phyloP scores from a whole-genome alignment of 92 coral and sea anemone genomes.

The Pocillopora grandis region DNA sequence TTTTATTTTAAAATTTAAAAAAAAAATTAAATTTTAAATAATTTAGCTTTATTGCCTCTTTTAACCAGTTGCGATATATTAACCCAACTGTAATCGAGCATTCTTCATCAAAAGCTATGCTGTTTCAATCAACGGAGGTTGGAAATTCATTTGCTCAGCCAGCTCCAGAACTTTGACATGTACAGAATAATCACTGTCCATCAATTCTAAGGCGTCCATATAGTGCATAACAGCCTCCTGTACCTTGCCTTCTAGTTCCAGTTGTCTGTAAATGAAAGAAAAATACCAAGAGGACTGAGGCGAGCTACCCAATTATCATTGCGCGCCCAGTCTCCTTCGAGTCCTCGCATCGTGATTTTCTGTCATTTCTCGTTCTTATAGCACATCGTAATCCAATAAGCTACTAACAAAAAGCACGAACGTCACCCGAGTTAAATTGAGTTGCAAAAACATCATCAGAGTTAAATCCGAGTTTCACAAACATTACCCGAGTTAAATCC shows the following conservation, averaged over 20 bases:
- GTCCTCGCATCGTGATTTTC: background rate
- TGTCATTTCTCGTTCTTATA: background rate
- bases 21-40: too few relatives aligned
- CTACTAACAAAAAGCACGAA: too few relatives aligned
- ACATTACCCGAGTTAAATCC: too few relatives aligned
- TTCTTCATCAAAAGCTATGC: background rate
- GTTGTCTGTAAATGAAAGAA: background rate
- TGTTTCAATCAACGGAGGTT: background rate
- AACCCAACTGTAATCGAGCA: too few relatives aligned
- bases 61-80: too few relatives aligned
- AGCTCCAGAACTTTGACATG: background rate
- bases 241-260: background rate
- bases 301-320: background rate
- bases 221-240: background rate
- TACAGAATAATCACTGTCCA: background rate
- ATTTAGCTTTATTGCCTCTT: too few relatives aligned
- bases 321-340: background rate
- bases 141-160: background rate
- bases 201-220: background rate
- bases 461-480: too few relatives aligned
- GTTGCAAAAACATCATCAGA: too few relatives aligned
- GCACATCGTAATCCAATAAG: background rate
- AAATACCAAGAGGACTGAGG: background rate
- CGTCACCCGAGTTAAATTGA: too few relatives aligned
- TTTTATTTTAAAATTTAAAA: too few relatives aligned